phyloP scores from a whole-genome alignment of 2,113 vertebrate genomes.

The Oenanthe oenanthe region DNA sequence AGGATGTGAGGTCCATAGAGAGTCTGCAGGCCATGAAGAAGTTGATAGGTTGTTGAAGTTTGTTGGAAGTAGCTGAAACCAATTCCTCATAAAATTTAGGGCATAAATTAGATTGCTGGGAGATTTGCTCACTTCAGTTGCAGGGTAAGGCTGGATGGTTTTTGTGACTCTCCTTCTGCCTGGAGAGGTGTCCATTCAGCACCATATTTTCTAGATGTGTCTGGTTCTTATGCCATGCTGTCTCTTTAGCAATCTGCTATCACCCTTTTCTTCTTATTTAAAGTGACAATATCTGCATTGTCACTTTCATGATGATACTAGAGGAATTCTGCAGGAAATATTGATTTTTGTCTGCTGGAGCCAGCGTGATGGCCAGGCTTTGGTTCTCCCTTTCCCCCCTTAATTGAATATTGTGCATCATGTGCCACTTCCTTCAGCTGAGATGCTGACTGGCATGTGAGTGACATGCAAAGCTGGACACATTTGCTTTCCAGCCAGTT shows the following conservation, averaged over 20 bases:
- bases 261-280: background rate
- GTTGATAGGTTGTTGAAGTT: background rate
- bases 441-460: background rate
- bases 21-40: background rate
- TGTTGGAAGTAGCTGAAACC: background rate
- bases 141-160: background rate
- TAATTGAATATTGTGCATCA: background rate
- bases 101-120: background rate
- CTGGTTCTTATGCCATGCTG: background rate
- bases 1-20: background rate
- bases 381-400: fast-evolving
- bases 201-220: background rate
- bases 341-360: background rate
- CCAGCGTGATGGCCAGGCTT: background rate
- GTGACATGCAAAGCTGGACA: background rate
- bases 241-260: background rate
- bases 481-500: background rate
- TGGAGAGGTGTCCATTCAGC: background rate
- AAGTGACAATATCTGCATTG: background rate
- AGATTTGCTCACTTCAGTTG: background rate
- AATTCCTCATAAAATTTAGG: background rate
- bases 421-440: background rate
- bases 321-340: background rate
- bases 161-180: background rate
- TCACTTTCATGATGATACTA: background rate